Evolutionary conservation across 2,113 vertebrate genomes (phyloP).

Genomic region (Riparia riparia): DNA sequence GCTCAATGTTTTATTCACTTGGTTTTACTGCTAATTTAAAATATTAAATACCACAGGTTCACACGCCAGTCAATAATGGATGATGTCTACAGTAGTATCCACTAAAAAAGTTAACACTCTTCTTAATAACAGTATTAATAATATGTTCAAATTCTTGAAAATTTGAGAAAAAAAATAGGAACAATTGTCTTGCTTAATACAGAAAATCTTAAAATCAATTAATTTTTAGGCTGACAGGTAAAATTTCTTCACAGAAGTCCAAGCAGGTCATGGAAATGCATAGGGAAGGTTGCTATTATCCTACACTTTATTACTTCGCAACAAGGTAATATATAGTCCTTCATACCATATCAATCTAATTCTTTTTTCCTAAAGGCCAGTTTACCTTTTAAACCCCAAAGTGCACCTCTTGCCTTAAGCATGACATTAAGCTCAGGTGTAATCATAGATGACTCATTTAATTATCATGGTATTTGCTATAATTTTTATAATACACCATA

Average conservation of each 20-base stretch:
- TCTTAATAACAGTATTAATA: not conserved
- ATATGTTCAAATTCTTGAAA: not conserved
- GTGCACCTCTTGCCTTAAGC: not conserved
- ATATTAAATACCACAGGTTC: not conserved
- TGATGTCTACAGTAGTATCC: not conserved
- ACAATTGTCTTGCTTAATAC: not conserved
- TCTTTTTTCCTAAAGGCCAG: not conserved
- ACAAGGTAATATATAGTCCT: not conserved
- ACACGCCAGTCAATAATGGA: not conserved
- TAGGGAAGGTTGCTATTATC: not conserved
- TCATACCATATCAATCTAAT: not conserved
- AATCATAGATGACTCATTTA: slow-evolving; percentile 20
- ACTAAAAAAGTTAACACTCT: not conserved
- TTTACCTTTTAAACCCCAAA: not conserved
- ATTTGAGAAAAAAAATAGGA: not conserved
- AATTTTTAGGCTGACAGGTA: not conserved
- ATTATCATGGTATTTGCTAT: not conserved
- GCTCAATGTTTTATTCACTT: not conserved
- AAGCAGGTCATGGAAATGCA: not conserved
- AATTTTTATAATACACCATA: not conserved
- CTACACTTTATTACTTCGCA: not conserved
- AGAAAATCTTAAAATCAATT: not conserved
- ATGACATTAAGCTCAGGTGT: not conserved
- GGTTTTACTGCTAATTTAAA: not conserved
- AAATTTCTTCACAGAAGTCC: not conserved